Conservation (phyloP, 2,797 vertebrate species). For the Lophotriccus pileatus region DNA sequence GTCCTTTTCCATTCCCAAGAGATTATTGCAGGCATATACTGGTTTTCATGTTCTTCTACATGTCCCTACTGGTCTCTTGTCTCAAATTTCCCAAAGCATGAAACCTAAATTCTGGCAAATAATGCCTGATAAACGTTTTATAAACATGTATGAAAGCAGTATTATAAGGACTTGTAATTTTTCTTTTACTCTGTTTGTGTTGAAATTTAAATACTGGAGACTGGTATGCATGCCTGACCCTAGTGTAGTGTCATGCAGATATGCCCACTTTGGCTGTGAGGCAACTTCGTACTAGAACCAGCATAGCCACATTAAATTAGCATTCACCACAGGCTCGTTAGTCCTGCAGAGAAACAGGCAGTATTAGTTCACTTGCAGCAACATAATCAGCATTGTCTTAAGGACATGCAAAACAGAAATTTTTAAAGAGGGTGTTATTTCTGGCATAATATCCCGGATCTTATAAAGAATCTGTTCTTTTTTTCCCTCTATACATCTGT, state of each 20-base stretch:
- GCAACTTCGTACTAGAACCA: neutral
- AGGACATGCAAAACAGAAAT: neutral
- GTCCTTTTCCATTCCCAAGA: neutral
- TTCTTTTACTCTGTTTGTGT: neutral
- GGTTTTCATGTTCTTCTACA: neutral
- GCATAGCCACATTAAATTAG: neutral
- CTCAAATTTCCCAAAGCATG: neutral
- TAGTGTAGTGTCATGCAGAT: fast-evolving
- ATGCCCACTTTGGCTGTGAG: neutral
- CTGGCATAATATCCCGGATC: neutral
- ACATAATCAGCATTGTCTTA: neutral
- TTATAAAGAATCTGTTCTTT: neutral
- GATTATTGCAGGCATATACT: neutral
- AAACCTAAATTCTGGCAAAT: neutral
- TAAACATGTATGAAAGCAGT: neutral
- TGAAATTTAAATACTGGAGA: neutral
- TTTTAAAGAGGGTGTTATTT: neutral
- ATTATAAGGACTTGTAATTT: neutral
- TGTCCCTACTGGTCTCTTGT: neutral
- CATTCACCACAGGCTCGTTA: neutral
- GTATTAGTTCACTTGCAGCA: neutral
- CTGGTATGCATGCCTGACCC: fast-evolving
- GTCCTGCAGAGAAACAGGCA: neutral
- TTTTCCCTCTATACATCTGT: neutral
- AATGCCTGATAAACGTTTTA: neutral